A percentile compares a stretch with the other conserved stretches of the same genome.
phyloP scores from a whole-genome alignment of 1,140 invertebrate species.

The Ridgeia piscesae region DNA sequence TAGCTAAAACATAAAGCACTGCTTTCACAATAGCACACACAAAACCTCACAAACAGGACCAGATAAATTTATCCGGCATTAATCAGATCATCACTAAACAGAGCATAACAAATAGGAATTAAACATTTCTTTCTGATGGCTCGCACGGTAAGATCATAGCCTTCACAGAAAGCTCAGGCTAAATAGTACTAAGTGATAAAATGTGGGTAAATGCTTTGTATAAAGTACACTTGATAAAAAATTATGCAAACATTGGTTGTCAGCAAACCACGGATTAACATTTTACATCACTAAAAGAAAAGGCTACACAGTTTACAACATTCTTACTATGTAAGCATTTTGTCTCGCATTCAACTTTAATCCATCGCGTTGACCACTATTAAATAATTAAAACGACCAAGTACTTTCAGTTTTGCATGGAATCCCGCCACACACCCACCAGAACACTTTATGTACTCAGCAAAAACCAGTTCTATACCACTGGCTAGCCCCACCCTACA shows the following conservation, averaged over 20 bases:
- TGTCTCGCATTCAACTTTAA: not conserved
- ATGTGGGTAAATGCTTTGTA: not conserved
- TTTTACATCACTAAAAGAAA: not conserved
- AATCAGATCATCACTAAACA: not conserved
- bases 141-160: not conserved
- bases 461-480: not conserved
- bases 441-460: not conserved
- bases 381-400: not conserved
- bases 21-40: not conserved
- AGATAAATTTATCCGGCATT: not conserved
- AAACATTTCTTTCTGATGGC: not conserved
- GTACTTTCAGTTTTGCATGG: not conserved
- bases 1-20: not conserved
- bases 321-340: not conserved
- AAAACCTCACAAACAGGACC: not conserved
- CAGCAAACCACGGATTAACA: not conserved
- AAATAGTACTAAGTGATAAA: not conserved
- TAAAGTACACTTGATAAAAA: not conserved
- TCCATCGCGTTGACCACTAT: not conserved
- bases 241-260: not conserved
- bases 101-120: not conserved
- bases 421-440: not conserved
- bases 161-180: not conserved
- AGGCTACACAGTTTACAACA: not conserved
- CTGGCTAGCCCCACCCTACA: not conserved